These are phyloP conservation scores for Oligia latruncula DNA, from an alignment of 2,888 invertebrate species.

Conservation along the genomic window DNA sequence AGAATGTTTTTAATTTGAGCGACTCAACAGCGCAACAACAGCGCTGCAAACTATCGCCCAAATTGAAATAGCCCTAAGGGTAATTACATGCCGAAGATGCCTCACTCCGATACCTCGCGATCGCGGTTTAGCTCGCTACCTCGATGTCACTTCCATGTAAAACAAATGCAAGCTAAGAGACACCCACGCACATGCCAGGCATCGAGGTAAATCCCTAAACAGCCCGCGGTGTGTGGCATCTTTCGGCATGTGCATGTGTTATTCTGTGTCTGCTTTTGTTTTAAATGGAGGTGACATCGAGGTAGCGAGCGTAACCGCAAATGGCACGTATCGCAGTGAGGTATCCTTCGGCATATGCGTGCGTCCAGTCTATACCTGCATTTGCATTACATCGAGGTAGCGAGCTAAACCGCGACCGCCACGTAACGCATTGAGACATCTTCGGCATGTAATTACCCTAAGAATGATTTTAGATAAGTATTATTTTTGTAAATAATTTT, in stretches of 20 bases:
- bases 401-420: too few species aligned
- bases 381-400: too few species aligned
- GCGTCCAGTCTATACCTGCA: too few species aligned
- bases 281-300: too few species aligned
- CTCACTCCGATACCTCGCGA: background rate
- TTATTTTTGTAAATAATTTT: constrained; percentile 26
- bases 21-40: background rate
- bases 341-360: too few species aligned
- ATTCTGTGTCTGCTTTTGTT: too few species aligned
- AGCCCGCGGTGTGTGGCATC: background rate
- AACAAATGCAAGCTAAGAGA: background rate
- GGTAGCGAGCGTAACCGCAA: too few species aligned
- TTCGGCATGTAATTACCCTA: background rate
- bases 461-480: background rate
- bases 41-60: background rate
- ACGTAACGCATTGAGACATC: background rate
- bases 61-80: background rate
- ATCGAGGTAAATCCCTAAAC: background rate
- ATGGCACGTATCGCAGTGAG: too few species aligned
- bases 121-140: background rate
- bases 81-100: background rate
- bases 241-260: too few species aligned
- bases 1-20: constrained; percentile 19
- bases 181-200: background rate
- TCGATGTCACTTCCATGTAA: background rate